Evolutionary conservation across 35 echinoderm and acorn worm genomes (phyloP), one percentile per base, ranked within the genome.

Genomic region (Patiria miniata): DNA sequence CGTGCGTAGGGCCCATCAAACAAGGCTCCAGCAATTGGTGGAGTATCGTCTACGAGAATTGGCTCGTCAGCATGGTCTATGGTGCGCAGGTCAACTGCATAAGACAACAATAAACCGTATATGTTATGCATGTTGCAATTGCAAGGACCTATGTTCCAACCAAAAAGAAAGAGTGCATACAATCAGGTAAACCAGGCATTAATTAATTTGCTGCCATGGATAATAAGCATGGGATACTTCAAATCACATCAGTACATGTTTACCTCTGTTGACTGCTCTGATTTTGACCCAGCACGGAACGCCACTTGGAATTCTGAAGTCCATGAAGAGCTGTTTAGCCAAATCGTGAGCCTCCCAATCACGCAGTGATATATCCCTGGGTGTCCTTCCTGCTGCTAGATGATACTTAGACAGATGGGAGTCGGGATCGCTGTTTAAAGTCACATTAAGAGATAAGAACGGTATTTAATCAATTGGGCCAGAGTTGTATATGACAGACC

Each of bases 201-300:
- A n/a, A n/a, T n/a, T n/a, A n/a, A n/a, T n/a, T n/a, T n/a, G n/a
- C n/a, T n/a, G n/a, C n/a, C n/a, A n/a, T n/a, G n/a, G n/a, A n/a
- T n/a, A n/a, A n/a, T n/a, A n/a, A n/a, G n/a, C n/a, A n/a, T n/a
- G n/a, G n/a, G n/a, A n/a, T n/a, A n/a, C 61, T 28, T 7, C 3
- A 68, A 18, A 18, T 28, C 18, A 18, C 4, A 0, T 33, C 17
- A 40, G 16, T 81, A 16, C 7, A 1, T 81, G 1, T 32, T 47
- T 89, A 89, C 87, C 78, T 26, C 81, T 89, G 39, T 89, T 89
- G 39, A 89, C 78, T 32, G 87, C 73, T 89, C 87, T 80, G 40
- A 89, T 30, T 54, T 81, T 79, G 2, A 89, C 29, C 87, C 87
- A 89, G n/a, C 77, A 52, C n/a, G 76, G 77, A 1, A 57, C 32